Base-by-base conservation (phyloP, 53 echinoderm and acorn worm genomes). In the Stichopus horrens region DNA sequence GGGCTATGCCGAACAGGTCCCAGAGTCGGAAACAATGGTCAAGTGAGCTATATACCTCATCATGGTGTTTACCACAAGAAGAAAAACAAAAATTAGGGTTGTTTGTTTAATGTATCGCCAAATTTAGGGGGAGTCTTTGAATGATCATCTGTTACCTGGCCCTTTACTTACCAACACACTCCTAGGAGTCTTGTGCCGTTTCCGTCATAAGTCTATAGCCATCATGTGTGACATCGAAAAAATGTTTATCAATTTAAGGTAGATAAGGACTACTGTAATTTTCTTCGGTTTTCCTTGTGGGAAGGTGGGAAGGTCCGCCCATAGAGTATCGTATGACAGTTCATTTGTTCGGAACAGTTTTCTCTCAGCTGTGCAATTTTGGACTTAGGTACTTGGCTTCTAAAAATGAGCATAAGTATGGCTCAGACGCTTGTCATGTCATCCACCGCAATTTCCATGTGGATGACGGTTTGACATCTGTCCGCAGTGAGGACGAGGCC, bases 241-340 rank as follows among this genome's bases (percentile, higher is more conserved):
- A 5, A 95, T 95, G 92, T 95, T 93, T 90, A 93, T 63, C 95
- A 93, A 58, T 92, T 92, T 5, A 76, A 77, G 11, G 90, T 91
- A 55, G 86, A 83, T 5, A 53, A 68, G 23, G 74, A 58, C 5
- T 74, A 93, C 58, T 75, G 95, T 55, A 86, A 95, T 58, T 74
- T 91, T 58, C 80, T 95, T 21, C 73, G 88, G 52, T 93, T 91
- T 60, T 75, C 91, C 6, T 95, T 90, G 93, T 95, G 95, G 95
- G 88, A 76, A 66, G 55, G 37, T 20, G 93, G 91, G 57, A 53
- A 93, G 23, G 23, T 9, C 90, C 86, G 11, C 91, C 91, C 7
- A 7, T 73, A 58, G 88, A 78, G 5, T 93, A 90, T 77, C 16
- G 95, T n/a, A 93, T 95, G 95, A 85, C 88, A 78, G 95, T 93